phyloP scores from a whole-genome alignment of 2,113 vertebrate genomes.

The Grantiella picta region DNA sequence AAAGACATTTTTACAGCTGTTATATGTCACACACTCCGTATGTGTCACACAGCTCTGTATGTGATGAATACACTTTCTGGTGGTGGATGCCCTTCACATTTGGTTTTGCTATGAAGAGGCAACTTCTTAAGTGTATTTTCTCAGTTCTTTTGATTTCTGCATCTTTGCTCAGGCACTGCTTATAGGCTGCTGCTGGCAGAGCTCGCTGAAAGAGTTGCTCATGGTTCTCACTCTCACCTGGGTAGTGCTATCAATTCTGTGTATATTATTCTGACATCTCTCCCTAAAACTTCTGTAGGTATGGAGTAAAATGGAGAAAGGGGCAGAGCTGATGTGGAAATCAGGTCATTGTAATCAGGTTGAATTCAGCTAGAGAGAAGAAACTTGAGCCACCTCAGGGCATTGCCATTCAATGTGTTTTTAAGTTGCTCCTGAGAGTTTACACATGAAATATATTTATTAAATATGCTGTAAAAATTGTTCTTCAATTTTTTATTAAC shows the following conservation, averaged over 20 bases:
- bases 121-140: background rate
- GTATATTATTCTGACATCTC: background rate
- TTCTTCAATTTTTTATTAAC: conserved; percentile 39
- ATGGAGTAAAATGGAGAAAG: background rate
- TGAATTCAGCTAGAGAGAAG: background rate
- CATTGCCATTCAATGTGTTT: background rate
- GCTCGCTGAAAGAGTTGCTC: background rate
- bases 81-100: rapidly evolving
- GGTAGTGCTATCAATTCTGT: background rate
- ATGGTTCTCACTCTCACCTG: background rate
- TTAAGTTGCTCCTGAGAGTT: background rate
- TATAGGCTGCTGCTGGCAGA: background rate
- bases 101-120: background rate
- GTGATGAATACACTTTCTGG: background rate
- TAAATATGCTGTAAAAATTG: background rate
- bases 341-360: background rate
- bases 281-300: background rate
- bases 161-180: background rate
- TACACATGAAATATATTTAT: background rate
- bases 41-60: background rate
- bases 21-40: background rate
- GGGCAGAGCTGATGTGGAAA: background rate
- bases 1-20: background rate
- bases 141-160: background rate
- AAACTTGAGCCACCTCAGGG: background rate